phyloP scores from a whole-genome alignment of 1,140 invertebrate genomes.

The Musca vetustissima region DNA sequence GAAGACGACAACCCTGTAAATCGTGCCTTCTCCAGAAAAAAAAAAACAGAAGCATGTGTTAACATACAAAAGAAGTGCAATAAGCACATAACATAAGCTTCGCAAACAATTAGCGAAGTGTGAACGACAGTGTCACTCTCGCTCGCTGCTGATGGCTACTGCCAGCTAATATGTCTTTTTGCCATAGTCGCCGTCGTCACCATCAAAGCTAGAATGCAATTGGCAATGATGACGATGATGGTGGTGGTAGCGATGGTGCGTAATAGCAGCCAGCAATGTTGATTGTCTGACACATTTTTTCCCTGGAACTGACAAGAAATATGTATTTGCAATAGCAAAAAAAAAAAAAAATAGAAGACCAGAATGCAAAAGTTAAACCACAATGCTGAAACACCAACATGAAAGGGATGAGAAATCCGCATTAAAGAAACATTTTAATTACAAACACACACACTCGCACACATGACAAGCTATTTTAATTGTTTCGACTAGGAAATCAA shows the following conservation, averaged over 20 bases:
- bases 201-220: no score
- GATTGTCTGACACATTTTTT: constrained; percentile 1
- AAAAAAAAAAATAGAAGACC: neutral
- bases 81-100: no score
- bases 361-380: neutral
- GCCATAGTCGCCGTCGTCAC: no score
- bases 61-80: neutral
- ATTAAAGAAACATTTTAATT: no score
- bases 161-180: no score
- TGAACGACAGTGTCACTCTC: constrained; percentile 11
- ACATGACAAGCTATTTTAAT: no score
- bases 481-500: no score
- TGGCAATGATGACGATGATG: no score
- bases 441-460: no score
- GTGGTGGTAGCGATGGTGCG: neutral
- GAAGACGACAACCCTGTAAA: no score
- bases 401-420: neutral
- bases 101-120: constrained; percentile 7
- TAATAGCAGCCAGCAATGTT: neutral
- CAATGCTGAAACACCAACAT: neutral
- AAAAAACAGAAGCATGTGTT: neutral
- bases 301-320: no score
- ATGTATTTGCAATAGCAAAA: neutral
- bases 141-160: neutral
- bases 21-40: neutral